These are phyloP conservation scores for Trigoniulus corallinus DNA, from an alignment of 1,140 invertebrate species.

Conservation along the genomic window DNA sequence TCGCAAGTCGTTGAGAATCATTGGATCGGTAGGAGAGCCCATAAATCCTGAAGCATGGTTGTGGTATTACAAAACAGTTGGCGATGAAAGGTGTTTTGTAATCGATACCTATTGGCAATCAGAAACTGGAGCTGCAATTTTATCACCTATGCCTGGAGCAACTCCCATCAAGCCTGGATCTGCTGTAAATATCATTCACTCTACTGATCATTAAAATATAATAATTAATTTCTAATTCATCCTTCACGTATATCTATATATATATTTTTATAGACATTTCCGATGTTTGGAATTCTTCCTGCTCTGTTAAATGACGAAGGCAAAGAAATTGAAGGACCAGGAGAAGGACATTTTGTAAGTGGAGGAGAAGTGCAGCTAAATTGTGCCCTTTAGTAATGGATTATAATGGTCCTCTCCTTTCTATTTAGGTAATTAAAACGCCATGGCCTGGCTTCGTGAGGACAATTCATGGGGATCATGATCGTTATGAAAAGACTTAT, in stretches of 20 bases:
- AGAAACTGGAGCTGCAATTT: slow-evolving; percentile 87
- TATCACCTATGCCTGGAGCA: slow-evolving; percentile 84
- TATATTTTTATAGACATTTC: slow-evolving; percentile 55
- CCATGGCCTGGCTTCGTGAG: slow-evolving; percentile 98
- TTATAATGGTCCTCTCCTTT: background rate
- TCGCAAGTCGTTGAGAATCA: slow-evolving; percentile 45
- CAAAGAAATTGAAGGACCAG: slow-evolving; percentile 63
- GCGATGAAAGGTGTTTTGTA: slow-evolving; percentile 55
- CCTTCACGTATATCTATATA: background rate
- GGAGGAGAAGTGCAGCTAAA: background rate
- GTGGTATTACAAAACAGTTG: slow-evolving; percentile 85
- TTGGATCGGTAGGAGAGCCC: slow-evolving; percentile 91
- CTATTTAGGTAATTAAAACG: slow-evolving; percentile 48
- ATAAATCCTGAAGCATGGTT: slow-evolving; percentile 97
- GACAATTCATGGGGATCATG: slow-evolving; percentile 77
- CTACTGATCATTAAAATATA: background rate
- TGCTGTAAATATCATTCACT: slow-evolving; percentile 46
- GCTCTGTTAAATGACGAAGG: slow-evolving; percentile 75
- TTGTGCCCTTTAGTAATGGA: background rate
- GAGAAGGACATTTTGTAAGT: slow-evolving; percentile 72
- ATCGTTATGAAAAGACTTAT: slow-evolving; percentile 83
- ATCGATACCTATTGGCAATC: slow-evolving; percentile 99
- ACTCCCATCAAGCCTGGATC: slow-evolving; percentile 94
- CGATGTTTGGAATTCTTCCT: slow-evolving; percentile 90
- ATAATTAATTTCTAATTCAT: slow-evolving; percentile 1